These are phyloP conservation scores for Gnathonemus echidnorhynchus DNA, from an alignment of 2,113 vertebrate genomes.

Conservation along the genomic window DNA sequence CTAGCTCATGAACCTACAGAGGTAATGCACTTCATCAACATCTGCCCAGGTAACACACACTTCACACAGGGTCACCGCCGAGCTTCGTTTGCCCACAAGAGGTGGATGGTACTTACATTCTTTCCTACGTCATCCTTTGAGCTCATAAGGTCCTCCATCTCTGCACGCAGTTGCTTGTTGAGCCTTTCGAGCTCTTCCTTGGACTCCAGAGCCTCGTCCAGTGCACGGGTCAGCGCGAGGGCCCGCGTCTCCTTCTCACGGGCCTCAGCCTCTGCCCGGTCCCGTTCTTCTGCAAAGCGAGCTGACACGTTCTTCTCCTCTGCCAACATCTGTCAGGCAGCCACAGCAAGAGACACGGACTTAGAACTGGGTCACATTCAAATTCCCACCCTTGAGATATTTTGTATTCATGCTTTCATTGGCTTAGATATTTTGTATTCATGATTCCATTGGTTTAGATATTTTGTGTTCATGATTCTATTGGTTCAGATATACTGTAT, in stretches of 20 bases:
- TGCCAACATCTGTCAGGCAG: slow-evolving; percentile 70
- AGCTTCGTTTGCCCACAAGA: neutral
- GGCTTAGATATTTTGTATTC: neutral
- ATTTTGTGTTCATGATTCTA: neutral
- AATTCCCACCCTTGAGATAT: slow-evolving; percentile 35
- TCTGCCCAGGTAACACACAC: neutral
- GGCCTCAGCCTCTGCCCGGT: slow-evolving; percentile 87
- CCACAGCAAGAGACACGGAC: neutral
- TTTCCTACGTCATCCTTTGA: slow-evolving; percentile 97
- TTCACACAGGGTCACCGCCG: neutral
- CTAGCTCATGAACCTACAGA: slow-evolving; percentile 82
- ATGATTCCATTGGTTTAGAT: neutral
- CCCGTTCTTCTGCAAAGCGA: slow-evolving; percentile 84
- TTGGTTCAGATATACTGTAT: neutral
- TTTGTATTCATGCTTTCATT: neutral
- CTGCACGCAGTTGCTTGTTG: slow-evolving; percentile 87
- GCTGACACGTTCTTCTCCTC: slow-evolving; percentile 92
- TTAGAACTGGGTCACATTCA: neutral
- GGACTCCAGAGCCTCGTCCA: slow-evolving; percentile 87
- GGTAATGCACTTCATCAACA: too few species aligned
- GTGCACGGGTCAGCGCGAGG: slow-evolving; percentile 75
- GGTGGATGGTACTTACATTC: slow-evolving; percentile 65
- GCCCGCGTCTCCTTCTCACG: slow-evolving; percentile 95
- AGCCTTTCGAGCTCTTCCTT: slow-evolving; percentile 89
- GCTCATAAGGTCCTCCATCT: slow-evolving; percentile 97